A percentile compares a stretch with the other conserved stretches of the same genome.
phyloP scores from a whole-genome alignment of 2,888 invertebrate species.

The Caenorhabditis panamensis region DNA sequence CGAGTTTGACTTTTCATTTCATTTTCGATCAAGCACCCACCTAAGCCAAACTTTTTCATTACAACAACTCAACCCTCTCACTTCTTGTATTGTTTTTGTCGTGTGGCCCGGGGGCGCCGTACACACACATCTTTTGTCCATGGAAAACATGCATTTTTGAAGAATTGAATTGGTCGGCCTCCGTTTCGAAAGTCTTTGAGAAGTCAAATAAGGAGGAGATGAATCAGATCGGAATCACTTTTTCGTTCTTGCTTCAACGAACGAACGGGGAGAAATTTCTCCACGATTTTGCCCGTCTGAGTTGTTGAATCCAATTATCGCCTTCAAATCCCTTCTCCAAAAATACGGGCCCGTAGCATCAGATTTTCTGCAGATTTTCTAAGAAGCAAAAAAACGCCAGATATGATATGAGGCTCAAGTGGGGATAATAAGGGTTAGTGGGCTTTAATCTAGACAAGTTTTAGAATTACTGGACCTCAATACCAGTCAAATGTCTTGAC shows the following conservation, averaged over 20 bases:
- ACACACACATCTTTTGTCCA: conserved; percentile 23
- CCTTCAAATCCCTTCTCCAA: conserved; percentile 9
- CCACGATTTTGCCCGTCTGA: not conserved
- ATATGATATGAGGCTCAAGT: conserved; percentile 14
- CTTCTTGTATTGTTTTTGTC: conserved; percentile 54
- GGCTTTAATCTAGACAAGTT: conserved; percentile 9
- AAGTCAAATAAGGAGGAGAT: conserved; percentile 16
- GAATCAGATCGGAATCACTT: conserved; percentile 22
- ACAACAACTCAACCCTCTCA: conserved; percentile 9
- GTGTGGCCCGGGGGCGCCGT: conserved; percentile 19
- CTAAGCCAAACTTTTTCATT: conserved; percentile 33
- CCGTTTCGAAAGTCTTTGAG: conserved; percentile 38
- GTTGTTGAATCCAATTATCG: conserved; percentile 2
- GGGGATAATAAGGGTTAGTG: conserved; percentile 12
- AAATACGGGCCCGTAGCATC: not conserved
- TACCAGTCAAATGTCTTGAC: conserved; percentile 41
- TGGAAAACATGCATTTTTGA: conserved; percentile 59
- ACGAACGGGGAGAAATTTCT: not conserved
- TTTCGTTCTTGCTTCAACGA: not conserved
- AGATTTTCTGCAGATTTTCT: not conserved
- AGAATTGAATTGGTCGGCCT: conserved; percentile 49
- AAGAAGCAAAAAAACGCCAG: not conserved
- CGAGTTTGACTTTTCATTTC: not conserved
- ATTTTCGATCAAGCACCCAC: not conserved
- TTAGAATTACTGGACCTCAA: not conserved